These are phyloP conservation scores for Rana temporaria DNA, from an alignment of 2,113 vertebrate species.

Conservation along the genomic window DNA sequence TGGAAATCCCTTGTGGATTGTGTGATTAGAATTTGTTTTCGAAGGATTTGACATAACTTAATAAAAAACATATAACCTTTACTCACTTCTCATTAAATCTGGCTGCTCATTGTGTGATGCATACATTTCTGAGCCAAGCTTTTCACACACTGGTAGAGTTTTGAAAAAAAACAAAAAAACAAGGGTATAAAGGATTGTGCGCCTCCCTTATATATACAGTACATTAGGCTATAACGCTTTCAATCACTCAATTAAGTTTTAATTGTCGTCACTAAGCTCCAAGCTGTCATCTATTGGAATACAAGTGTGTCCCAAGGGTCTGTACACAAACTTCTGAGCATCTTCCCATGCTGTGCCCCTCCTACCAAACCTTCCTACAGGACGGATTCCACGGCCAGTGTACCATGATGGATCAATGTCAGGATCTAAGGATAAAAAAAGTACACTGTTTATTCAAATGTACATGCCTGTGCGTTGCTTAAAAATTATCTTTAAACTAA, in stretches of 20 bases:
- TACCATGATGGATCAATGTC: slow-evolving; percentile 85
- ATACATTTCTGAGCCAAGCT: not conserved
- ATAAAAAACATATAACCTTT: not conserved
- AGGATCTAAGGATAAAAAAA: slow-evolving; percentile 67
- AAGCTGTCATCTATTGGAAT: slow-evolving; percentile 22
- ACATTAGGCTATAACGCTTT: not conserved
- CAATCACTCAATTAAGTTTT: not conserved
- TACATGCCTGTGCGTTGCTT: not conserved
- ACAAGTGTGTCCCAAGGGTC: slow-evolving; percentile 42
- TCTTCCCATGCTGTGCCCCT: slow-evolving; percentile 53
- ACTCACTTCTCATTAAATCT: too few species aligned
- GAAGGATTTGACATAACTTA: not conserved
- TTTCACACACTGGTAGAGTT: not conserved
- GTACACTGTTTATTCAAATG: not conserved
- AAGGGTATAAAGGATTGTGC: not conserved
- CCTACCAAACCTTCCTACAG: slow-evolving; percentile 80
- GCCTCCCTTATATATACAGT: slow-evolving; percentile 25
- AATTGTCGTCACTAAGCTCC: slow-evolving; percentile 3
- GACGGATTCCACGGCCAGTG: slow-evolving; percentile 77
- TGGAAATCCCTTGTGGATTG: not conserved
- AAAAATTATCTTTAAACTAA: too few species aligned
- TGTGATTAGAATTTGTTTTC: not conserved
- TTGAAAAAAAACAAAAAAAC: not conserved
- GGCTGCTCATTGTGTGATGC: not conserved
- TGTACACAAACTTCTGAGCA: not conserved